Conservation (phyloP, 2,113 vertebrate genomes). For the Athene cunicularia region DNA sequence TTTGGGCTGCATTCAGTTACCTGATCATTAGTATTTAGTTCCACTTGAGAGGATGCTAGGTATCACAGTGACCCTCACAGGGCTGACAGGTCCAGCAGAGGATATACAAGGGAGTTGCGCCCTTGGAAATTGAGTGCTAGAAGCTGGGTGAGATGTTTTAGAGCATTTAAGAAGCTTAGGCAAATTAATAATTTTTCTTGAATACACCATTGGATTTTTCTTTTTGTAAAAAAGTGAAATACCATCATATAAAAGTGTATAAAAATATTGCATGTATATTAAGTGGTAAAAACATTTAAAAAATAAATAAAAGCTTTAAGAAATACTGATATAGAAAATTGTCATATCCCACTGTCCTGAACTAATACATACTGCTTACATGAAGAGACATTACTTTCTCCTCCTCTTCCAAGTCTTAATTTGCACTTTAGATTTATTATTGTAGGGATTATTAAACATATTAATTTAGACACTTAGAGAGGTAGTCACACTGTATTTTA, state of each 20-base stretch:
- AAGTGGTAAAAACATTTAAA: background rate
- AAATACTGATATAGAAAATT: background rate
- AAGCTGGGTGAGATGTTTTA: background rate
- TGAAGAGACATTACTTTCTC: background rate
- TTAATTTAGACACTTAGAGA: background rate
- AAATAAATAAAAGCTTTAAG: background rate
- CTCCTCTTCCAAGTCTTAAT: background rate
- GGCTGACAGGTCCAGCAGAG: background rate
- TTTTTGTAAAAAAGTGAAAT: background rate
- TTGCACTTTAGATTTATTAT: background rate
- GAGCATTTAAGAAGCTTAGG: background rate
- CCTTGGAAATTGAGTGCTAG: background rate
- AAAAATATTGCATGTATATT: background rate
- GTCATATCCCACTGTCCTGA: background rate
- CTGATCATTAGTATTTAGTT: background rate
- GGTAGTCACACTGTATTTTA: constrained; percentile 55
- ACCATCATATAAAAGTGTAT: accelerated
- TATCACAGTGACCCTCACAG: background rate
- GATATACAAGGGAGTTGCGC: background rate
- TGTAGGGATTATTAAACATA: background rate
- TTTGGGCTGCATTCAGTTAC: background rate
- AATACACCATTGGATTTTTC: background rate
- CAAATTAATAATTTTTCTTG: background rate
- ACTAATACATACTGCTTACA: background rate
- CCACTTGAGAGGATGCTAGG: background rate